phyloP scores from a whole-genome alignment of 2,888 invertebrate species.

The Epinotia bilunana region DNA sequence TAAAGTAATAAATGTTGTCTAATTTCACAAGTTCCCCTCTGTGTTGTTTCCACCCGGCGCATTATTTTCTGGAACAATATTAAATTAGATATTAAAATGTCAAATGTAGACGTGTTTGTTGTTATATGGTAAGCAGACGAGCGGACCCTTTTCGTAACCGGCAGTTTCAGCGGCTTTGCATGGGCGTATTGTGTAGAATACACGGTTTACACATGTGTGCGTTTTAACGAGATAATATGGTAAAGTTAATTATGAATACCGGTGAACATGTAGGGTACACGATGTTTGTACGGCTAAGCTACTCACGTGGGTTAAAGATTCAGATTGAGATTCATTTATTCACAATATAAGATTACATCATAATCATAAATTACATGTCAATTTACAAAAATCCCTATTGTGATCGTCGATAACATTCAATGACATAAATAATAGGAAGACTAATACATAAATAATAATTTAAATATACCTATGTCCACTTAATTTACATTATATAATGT shows the following conservation, averaged over 20 bases:
- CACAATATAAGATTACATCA: too few relatives aligned
- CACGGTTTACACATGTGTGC: not conserved
- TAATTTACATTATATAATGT: too few relatives aligned
- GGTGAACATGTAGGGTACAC: not conserved
- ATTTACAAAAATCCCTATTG: too few relatives aligned
- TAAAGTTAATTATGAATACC: constrained; percentile 1
- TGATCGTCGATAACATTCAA: too few relatives aligned
- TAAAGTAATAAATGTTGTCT: not conserved
- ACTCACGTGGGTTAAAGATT: not conserved
- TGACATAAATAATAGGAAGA: too few relatives aligned
- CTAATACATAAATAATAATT: too few relatives aligned
- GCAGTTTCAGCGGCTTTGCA: not conserved
- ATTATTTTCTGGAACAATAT: constrained; percentile 31
- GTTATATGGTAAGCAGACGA: constrained; percentile 20
- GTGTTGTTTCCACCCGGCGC: constrained; percentile 7
- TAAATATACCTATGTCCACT: too few relatives aligned
- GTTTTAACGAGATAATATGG: not conserved
- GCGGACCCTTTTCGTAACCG: not conserved
- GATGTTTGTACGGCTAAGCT: not conserved
- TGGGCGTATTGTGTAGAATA: not conserved
- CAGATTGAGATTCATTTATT: too few relatives aligned
- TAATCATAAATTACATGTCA: too few relatives aligned
- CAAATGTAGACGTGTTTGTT: constrained; percentile 33
- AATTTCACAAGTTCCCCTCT: not conserved
- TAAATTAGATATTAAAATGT: constrained; percentile 33